These are phyloP conservation scores for Rhamphomyia laevipes DNA, from an alignment of 2,888 invertebrate genomes.

Conservation along the genomic window DNA sequence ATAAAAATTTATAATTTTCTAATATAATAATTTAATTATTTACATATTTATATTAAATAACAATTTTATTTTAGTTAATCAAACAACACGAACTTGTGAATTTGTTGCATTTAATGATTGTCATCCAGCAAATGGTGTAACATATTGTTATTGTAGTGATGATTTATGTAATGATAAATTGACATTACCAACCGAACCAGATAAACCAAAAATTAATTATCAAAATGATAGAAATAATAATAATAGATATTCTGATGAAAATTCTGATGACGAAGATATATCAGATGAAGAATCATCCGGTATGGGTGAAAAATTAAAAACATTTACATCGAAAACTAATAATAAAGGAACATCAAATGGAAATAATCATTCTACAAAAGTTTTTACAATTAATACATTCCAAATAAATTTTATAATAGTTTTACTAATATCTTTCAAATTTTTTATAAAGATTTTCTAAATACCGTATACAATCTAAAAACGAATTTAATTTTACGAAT, in stretches of 20 bases:
- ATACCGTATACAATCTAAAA: no score
- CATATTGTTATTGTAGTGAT: conserved; percentile 15
- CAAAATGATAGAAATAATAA: not conserved
- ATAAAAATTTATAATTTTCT: not conserved
- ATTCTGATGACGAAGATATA: conserved; percentile 12
- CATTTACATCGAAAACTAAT: no score
- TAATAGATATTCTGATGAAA: not conserved
- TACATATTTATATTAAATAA: not conserved
- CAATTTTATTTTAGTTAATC: conserved; percentile 10
- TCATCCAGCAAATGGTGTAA: conserved; percentile 15
- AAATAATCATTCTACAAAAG: no score
- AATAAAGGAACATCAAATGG: no score
- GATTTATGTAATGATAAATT: conserved; percentile 14
- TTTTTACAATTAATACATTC: no score
- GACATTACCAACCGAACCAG: not conserved
- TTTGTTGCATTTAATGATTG: conserved; percentile 14
- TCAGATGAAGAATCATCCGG: conserved; percentile 9
- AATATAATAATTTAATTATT: not conserved
- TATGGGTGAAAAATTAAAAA: conserved; percentile 4
- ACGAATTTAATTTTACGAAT: no score
- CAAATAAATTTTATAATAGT: no score
- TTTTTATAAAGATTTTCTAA: no score
- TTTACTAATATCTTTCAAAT: no score
- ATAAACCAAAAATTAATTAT: not conserved
- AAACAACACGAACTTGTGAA: conserved; percentile 15